Conservation (phyloP, 2,797 vertebrate species). For the Thalassophryne amazonica region DNA sequence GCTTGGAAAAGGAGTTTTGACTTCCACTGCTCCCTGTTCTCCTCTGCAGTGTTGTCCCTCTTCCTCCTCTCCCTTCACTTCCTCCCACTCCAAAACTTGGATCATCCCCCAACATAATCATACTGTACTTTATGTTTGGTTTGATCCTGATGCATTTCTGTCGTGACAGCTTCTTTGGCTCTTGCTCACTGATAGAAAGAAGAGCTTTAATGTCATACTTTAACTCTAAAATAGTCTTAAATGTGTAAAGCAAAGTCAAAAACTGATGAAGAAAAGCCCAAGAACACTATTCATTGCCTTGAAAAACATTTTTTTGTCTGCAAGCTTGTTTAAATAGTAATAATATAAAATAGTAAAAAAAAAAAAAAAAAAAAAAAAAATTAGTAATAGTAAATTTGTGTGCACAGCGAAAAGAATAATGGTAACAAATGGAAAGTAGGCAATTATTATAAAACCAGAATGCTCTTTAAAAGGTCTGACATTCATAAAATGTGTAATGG, state of each 20-base stretch:
- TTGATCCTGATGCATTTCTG: conserved; percentile 86
- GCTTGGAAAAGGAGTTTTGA: conserved; percentile 56
- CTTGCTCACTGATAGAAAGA: conserved; percentile 58
- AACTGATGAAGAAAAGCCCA: not conserved
- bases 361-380: no score
- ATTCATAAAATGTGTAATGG: no score
- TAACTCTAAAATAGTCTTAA: not conserved
- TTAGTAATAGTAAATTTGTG: no score
- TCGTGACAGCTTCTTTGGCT: conserved; percentile 71
- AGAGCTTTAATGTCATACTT: not conserved
- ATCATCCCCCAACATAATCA: conserved; percentile 71
- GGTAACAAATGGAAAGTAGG: no score
- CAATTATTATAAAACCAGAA: no score
- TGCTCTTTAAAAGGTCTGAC: no score
- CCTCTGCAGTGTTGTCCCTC: conserved; percentile 67
- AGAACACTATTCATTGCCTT: no score
- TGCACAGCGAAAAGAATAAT: no score
- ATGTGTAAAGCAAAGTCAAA: not conserved
- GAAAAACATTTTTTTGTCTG: no score
- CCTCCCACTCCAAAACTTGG: conserved; percentile 43
- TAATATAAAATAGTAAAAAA: no score
- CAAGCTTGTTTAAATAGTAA: no score
- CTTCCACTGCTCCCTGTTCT: conserved; percentile 50
- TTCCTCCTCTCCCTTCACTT: conserved; percentile 50
- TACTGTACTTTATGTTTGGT: conserved; percentile 66